Evolutionary conservation across 2,888 invertebrate genomes (phyloP).

Genomic region (Melikaiella ostensackeni): DNA sequence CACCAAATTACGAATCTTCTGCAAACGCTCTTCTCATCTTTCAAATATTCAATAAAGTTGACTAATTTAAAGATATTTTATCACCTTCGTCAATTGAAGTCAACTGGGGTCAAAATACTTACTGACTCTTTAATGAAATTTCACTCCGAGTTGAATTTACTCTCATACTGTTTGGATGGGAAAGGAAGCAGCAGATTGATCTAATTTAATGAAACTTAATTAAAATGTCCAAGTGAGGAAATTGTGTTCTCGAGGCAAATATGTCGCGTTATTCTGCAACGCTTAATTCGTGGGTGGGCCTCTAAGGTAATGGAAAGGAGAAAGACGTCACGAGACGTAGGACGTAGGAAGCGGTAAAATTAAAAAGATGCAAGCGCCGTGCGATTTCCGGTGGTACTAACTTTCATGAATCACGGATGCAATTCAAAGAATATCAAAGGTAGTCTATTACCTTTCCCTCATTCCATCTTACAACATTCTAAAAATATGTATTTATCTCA

Average conservation of each 20-base stretch:
- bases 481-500: neutral
- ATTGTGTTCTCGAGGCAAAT: slow-evolving; percentile 6
- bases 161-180: neutral
- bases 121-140: neutral
- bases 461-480: neutral
- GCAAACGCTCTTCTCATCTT: too few relatives aligned
- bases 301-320: slow-evolving; percentile 26
- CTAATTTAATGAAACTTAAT: slow-evolving; percentile 1
- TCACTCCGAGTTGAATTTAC: neutral
- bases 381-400: slow-evolving; percentile 38
- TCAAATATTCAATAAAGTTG: neutral
- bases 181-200: slow-evolving; percentile 42
- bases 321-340: slow-evolving; percentile 27
- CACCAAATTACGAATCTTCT: too few relatives aligned
- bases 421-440: neutral
- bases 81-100: neutral
- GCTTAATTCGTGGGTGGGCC: slow-evolving; percentile 49
- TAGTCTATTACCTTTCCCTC: neutral
- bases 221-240: neutral
- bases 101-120: neutral
- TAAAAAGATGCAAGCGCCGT: slow-evolving; percentile 38
- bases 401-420: slow-evolving; percentile 38
- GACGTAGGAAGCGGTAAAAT: slow-evolving; percentile 42
- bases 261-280: slow-evolving; percentile 45
- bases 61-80: neutral